Evolutionary conservation across 2,113 vertebrate species (phyloP), one percentile per base, ranked within the genome.

Genomic region (Lamprologus speciosus): DNA sequence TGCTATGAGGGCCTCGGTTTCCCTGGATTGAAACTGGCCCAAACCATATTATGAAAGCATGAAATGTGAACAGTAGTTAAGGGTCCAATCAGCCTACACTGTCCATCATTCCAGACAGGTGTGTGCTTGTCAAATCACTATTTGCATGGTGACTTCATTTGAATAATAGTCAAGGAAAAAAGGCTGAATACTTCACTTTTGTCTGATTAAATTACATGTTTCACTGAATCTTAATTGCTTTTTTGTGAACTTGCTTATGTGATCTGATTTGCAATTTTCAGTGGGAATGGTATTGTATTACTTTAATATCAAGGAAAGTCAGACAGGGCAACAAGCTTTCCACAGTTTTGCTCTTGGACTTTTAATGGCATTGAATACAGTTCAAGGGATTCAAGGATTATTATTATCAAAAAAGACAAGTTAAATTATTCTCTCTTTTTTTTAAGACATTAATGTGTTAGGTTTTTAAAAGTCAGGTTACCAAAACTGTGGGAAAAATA

Each of bases 161-260:
- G 92, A 94, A 96, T 94, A 93, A 94, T 88, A 93, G 83, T 85
- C 85, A 81, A 53, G 65, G 87, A 85, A 85, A 90, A 89, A 93
- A 88, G 55, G 55, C 85, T 92, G 88, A 91, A 91, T 88, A 91
- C 95, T 94, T 91, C 94, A 92, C 92, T 96, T 95, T 95, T 93
- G 93, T 92, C 94, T 96, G 96, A 97, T 97, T 97, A 97, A 97
- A 97, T 97, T 97, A 97, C 95, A 97, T 97, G 97, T 97, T 96
- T 97, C 95, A 97, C 91, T 97, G 96, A 96, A 96, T 97, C 96
- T 96, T 97, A 97, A 98, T 97, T 97, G 96, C 96, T 96, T 97
- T 97, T 97, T 96, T 90, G 92, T 93, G 92, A 96, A 95, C 92
- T 94, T 93, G 95, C 96, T 95, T 96, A 94, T 96, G 96, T 96